These are phyloP conservation scores for Polyommatus icarus DNA, from an alignment of 2,888 invertebrate species.

Conservation along the genomic window DNA sequence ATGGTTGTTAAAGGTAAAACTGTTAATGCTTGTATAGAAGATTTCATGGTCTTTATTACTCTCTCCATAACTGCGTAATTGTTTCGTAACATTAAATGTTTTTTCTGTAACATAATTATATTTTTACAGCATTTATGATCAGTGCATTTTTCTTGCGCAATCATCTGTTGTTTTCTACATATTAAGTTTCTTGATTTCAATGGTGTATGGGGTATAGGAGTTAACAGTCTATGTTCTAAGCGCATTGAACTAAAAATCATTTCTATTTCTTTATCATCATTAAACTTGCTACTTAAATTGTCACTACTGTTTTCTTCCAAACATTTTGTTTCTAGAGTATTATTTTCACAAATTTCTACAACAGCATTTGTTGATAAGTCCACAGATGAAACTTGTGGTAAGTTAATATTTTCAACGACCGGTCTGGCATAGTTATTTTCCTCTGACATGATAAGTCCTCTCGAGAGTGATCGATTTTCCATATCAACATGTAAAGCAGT, in stretches of 20 bases:
- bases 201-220: constrained; percentile 62
- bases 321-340: constrained; percentile 49
- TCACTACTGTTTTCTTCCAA: constrained; percentile 55
- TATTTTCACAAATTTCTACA: constrained; percentile 40
- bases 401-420: neutral
- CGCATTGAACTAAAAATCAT: constrained; percentile 60
- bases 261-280: constrained; percentile 58
- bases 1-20: constrained; percentile 23
- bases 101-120: constrained; percentile 46
- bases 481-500: neutral
- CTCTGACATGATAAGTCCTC: neutral
- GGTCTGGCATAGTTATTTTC: neutral
- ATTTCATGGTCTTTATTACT: constrained; percentile 47
- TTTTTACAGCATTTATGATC: constrained; percentile 42
- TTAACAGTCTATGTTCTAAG: constrained; percentile 50
- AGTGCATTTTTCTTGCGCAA: constrained; percentile 27
- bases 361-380: constrained; percentile 39
- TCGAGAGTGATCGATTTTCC: neutral
- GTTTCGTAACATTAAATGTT: constrained; percentile 46
- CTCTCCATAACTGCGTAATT: constrained; percentile 45
- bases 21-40: constrained; percentile 40
- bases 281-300: constrained; percentile 45
- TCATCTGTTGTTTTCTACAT: constrained; percentile 30
- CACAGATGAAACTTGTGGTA: constrained; percentile 34
- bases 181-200: constrained; percentile 39